Conservation (phyloP, 2,888 invertebrate species). For the Mesochorus sp. region DNA sequence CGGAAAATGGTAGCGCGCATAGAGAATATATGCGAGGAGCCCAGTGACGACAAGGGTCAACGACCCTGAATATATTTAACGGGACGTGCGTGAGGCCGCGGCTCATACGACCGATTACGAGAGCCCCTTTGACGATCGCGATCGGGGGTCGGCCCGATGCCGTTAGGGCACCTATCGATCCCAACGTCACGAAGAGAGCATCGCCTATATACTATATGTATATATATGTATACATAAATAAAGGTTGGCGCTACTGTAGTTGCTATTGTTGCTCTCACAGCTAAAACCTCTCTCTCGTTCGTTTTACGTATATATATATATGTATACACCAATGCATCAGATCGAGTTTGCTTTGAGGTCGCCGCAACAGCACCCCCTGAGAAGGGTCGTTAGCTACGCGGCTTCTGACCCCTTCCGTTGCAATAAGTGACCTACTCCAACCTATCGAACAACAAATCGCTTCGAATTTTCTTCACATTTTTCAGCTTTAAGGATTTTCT, state of each 20-base stretch:
- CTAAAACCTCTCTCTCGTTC: slow-evolving; percentile 21
- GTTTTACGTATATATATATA: not conserved
- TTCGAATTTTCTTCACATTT: not conserved
- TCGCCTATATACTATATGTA: slow-evolving; percentile 63
- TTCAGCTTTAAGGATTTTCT: not conserved
- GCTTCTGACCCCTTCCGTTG: not conserved
- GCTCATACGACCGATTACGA: slow-evolving; percentile 74
- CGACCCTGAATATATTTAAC: slow-evolving; percentile 74
- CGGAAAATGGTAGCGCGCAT: not conserved
- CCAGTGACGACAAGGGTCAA: slow-evolving; percentile 68
- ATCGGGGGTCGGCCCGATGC: slow-evolving; percentile 69
- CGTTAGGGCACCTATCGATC: slow-evolving; percentile 71
- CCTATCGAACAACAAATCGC: not conserved
- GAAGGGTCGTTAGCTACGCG: slow-evolving; percentile 15
- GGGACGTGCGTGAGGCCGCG: slow-evolving; percentile 74
- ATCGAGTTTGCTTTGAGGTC: slow-evolving; percentile 33
- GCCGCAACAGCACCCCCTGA: not conserved
- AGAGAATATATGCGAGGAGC: not conserved
- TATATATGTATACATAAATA: not conserved
- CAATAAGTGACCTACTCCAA: slow-evolving; percentile 5
- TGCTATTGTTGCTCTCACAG: slow-evolving; percentile 44
- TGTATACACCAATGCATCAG: not conserved
- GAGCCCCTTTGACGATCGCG: slow-evolving; percentile 76
- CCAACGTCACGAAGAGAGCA: slow-evolving; percentile 72
- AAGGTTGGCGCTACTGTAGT: slow-evolving; percentile 34